Base-by-base conservation (phyloP, 2,797 vertebrate species). In the Rousettus madagascariensis region DNA sequence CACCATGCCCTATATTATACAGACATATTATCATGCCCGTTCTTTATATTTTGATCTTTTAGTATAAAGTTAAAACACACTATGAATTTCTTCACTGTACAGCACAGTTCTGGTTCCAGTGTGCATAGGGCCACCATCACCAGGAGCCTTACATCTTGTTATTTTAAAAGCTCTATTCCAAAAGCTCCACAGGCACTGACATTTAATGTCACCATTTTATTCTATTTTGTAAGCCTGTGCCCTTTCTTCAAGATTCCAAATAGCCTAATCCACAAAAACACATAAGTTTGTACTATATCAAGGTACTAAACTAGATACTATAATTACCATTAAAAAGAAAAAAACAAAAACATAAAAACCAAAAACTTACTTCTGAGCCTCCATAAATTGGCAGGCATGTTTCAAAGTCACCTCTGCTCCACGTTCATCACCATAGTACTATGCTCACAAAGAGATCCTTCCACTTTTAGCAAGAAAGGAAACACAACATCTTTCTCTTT, bases 391-490 rank as follows among this genome's bases (percentile, higher is more conserved):
- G 6, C 38, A 90, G 12, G 33, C 26, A 5, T 57, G n/a, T 85
- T 94, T 91, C 49, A 90, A 12, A 4, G 4, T 72, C 49, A 78
- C 6, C 4, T 6, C 24, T 17, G 28, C 36, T 49, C 22, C 3
- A n/a, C 2, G 1, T 38, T 74, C 28, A 36, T 8, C 36, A 33
- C 22, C 69, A 36, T 2, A 38, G 19, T 3, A 8, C 51, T 30
- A 0, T 57, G 5, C 11, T 66, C 41, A 63, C 30, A 79, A 43
- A 82, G 11, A 6, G 26, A 75, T n/a, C 51, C n/a, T 30, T 75
- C 43, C 72, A 24, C 13, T 11, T 68, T 86, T 53, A 85, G 11
- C 16, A 93, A 86, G 53, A 91, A 85, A 96, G 36, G 38, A 95
- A n/a, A 93, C 85, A 68, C 24, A 2, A 22, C 7, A 46, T 57